These are phyloP conservation scores for Autographa pulchrina DNA, from an alignment of 2,888 invertebrate genomes.

Conservation along the genomic window DNA sequence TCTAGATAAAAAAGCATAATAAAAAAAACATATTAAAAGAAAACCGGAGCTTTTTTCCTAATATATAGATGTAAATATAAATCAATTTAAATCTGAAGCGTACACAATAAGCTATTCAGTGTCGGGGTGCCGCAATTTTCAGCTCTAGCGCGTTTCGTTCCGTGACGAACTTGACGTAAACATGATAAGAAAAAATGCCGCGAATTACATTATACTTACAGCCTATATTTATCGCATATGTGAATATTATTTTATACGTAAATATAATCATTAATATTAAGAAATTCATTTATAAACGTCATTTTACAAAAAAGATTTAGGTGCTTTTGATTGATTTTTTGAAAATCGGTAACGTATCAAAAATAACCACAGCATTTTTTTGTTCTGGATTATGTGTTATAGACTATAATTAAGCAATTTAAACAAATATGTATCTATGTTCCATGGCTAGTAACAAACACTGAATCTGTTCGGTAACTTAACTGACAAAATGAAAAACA, in stretches of 20 bases:
- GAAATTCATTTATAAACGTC: neutral
- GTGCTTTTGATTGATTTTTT: too few species aligned
- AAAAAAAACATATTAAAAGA: neutral
- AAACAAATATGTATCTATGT: neutral
- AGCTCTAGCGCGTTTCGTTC: slow-evolving; percentile 32
- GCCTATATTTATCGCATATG: slow-evolving; percentile 22
- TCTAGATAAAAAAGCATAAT: too few species aligned
- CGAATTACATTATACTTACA: slow-evolving; percentile 26
- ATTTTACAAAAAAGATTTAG: too few species aligned
- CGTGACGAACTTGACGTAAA: slow-evolving; percentile 45
- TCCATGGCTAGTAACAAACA: neutral
- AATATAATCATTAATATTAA: neutral
- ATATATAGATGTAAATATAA: slow-evolving; percentile 34
- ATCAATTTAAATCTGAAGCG: slow-evolving; percentile 36
- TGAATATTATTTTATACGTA: neutral
- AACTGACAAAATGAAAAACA: neutral
- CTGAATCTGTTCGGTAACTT: neutral
- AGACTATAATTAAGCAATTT: too few species aligned
- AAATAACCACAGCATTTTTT: too few species aligned
- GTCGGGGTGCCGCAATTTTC: slow-evolving; percentile 49
- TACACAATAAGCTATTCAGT: slow-evolving; percentile 37
- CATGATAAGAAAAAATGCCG: slow-evolving; percentile 43
- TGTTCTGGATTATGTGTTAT: too few species aligned
- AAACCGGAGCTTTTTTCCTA: neutral
- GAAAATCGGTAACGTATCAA: too few species aligned